Evolutionary conservation across 2,888 invertebrate genomes (phyloP), one percentile per base, ranked within the genome.

Genomic region (Dicyrtomina minuta): DNA sequence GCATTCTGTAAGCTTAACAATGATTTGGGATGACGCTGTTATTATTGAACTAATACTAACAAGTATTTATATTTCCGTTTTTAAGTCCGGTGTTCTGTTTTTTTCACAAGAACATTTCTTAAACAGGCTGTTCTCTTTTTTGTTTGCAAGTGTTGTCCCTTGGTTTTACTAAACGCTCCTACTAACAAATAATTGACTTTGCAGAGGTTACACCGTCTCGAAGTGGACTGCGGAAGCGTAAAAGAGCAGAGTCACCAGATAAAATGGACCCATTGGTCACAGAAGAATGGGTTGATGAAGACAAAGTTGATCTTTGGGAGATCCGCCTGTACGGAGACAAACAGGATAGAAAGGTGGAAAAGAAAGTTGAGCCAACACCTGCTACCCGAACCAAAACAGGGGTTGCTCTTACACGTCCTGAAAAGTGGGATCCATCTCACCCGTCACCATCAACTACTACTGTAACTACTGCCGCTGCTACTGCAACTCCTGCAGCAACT

Each of bases 251-350:
- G 83, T 92, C 94, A 4, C 96, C 96, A 0, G 93, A 93, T 81
- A 92, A 92, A 80, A 93, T 92, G 8, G 95, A 96, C 81, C 96
- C 97, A 0, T 93, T 94, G 84, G 93, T 96, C 13, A 88, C 90
- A 0, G 96, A 97, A 82, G 92, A 92, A 80, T 97, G 97, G 97
- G 91, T 96, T 0, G 94, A 95, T 77, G 97, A 98, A 82, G 95
- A 96, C 76, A 92, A 93, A 81, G 83, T 98, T 55, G 96, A 97
- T 80, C 83, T 98, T 46, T 97, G 96, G 96, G 96, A 97, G 83
- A 95, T 97, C 71, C 93, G 93, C 79, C 90, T 91, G 79, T 95
- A 93, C 81, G 92, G 92, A 24, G 94, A 95, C 82, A 89, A 88
- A 86, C 88, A 86, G 20, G 75, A 75, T n/a, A 77, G 70, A 51